Evolutionary conservation across 2,888 invertebrate species (phyloP).

Genomic region (Stomorhina lunata): DNA sequence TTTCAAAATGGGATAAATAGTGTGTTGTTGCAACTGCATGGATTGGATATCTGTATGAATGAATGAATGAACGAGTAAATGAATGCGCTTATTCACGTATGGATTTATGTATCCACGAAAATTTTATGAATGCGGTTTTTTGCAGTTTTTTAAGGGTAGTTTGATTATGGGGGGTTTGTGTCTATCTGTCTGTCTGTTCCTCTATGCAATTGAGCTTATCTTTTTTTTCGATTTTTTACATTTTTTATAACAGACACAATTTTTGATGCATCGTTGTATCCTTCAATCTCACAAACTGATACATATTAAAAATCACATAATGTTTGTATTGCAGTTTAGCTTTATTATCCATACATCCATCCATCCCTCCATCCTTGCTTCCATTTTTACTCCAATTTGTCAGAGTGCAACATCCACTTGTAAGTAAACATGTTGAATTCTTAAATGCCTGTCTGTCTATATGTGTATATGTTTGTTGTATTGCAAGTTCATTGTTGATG

Average conservation of each 20-base stretch:
- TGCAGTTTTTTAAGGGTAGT: slow-evolving; percentile 15
- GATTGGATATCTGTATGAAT: slow-evolving; percentile 60
- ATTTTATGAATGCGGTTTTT: slow-evolving; percentile 6
- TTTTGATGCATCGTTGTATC: slow-evolving; percentile 33
- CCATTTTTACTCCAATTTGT: no score
- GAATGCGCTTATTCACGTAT: slow-evolving; percentile 32
- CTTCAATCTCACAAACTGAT: background rate
- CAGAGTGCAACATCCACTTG: background rate
- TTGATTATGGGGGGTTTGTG: background rate
- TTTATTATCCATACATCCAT: slow-evolving; percentile 33
- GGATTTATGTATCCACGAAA: background rate
- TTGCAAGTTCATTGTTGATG: slow-evolving; percentile 10
- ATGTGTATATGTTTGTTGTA: background rate
- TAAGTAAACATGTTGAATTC: background rate
- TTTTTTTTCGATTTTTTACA: background rate
- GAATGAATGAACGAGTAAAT: no score
- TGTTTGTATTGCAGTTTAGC: slow-evolving; percentile 37
- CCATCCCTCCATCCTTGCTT: background rate
- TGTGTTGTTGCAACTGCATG: slow-evolving; percentile 56
- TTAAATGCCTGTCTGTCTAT: background rate
- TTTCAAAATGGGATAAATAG: slow-evolving; percentile 60
- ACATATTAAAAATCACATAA: background rate
- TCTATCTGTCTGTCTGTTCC: background rate
- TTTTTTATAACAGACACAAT: slow-evolving; percentile 47
- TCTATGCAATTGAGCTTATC: background rate